Base-by-base conservation (phyloP, 1,140 invertebrate species). In the Papilio xuthus region DNA sequence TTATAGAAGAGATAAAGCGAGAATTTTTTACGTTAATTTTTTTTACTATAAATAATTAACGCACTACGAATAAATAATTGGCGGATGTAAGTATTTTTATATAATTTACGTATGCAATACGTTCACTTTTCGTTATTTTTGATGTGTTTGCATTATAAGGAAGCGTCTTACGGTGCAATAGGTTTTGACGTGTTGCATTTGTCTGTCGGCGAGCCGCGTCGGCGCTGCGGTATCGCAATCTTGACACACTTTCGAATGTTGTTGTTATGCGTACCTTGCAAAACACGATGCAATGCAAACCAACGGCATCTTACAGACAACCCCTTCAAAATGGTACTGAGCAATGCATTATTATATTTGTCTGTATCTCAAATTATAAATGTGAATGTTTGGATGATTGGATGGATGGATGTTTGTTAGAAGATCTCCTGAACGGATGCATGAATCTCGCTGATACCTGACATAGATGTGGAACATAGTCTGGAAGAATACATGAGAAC, bases 171-270 rank as follows among this genome's bases (percentile, higher is more conserved):
- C 75, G 79, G 75, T 26, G 77, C 79, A 80, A 87, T 85, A 84
- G 83, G 81, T 85, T 87, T 86, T 88, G 84, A 91, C 86, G 86
- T 82, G 84, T 88, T 89, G 82, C 85, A 86, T 89, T 90, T 89
- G 85, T 86, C 83, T 79, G 77, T 87, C 85, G 86, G 85, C 88
- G 82, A 85, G 89, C 85, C 84, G 83, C 81, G 79, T 83, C 84
- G 85, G 79, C 80, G 85, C 80, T 82, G 85, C 78, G 81, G 86
- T 89, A 91, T 90, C 91, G 90, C 91, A 93, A 87, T 93, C 90
- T 93, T 93, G 92, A 93, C 92, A 93, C 89, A 93, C 91, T 93
- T 93, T 93, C 92, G 84, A 93, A 91, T 87, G 85, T 85, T 88
- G 92, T 90, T 90, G 89, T 92, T 92, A 92, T 91, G 90, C 90